These are phyloP conservation scores for Amphilophus citrinellus DNA, from an alignment of 2,113 vertebrate species.

Conservation along the genomic window DNA sequence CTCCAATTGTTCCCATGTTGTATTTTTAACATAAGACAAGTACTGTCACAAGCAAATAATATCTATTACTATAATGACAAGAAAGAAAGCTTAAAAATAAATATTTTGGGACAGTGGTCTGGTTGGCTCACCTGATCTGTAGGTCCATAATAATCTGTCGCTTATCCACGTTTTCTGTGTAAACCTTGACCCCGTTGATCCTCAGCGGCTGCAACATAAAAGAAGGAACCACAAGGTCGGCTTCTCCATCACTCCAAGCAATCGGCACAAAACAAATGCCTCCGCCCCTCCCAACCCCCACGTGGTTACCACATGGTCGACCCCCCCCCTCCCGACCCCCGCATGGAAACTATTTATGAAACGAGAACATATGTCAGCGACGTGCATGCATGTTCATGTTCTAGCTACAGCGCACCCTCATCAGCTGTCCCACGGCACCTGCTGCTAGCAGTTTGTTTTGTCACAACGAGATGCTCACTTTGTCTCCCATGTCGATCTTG, in stretches of 20 bases:
- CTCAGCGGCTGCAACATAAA: conserved; percentile 87
- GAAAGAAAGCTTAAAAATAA: neutral
- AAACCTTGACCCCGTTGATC: conserved; percentile 97
- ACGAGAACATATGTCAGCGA: conserved; percentile 46
- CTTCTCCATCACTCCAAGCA: neutral
- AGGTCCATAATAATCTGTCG: conserved; percentile 98
- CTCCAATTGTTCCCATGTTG: neutral
- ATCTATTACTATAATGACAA: neutral
- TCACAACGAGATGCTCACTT: conserved; percentile 82
- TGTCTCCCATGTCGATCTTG: conserved; percentile 92
- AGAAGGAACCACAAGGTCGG: conserved; percentile 45
- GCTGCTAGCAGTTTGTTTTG: conserved; percentile 35
- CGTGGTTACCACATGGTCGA: conserved; percentile 38
- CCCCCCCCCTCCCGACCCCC: conserved; percentile 30
- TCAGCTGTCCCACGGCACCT: conserved; percentile 57
- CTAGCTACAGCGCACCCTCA: conserved; percentile 9
- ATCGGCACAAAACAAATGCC: conserved; percentile 37
- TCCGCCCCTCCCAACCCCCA: conserved; percentile 8
- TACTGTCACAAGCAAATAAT: neutral
- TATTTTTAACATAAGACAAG: conserved; percentile 8
- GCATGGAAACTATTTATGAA: conserved; percentile 70
- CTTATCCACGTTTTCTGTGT: conserved; percentile 97
- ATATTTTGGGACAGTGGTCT: conserved; percentile 5
- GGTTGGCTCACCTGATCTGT: conserved; percentile 89
- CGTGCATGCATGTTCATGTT: conserved; percentile 5